A percentile compares a stretch with the other conserved stretches of the same genome.
phyloP scores from a whole-genome alignment of 2,113 vertebrate species.

The Pteruthius melanotis region DNA sequence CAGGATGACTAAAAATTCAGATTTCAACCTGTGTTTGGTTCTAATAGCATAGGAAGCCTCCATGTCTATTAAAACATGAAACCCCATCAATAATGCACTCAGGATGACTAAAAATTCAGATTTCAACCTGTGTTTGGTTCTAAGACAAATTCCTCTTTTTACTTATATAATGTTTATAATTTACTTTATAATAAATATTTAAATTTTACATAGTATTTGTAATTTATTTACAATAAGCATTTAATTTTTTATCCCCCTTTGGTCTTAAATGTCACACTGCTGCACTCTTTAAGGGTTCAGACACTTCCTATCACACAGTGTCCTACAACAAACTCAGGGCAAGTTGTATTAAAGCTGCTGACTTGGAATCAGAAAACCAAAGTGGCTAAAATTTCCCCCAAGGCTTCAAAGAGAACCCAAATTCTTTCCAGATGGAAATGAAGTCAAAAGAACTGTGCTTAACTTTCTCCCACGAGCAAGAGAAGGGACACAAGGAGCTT shows the following conservation, averaged over 20 bases:
- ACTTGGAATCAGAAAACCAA: neutral
- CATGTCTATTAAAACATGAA: slow-evolving; percentile 79
- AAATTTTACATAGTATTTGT: neutral
- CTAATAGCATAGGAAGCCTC: slow-evolving; percentile 83
- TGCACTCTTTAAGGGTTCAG: neutral
- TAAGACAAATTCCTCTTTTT: neutral
- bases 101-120: neutral
- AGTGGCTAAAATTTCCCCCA: neutral
- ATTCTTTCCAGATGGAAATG: neutral
- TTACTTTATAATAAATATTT: neutral
- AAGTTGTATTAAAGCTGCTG: neutral
- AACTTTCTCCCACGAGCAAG: neutral
- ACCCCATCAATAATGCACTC: neutral
- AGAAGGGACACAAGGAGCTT: neutral
- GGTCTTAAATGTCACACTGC: neutral
- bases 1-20: neutral
- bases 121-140: neutral
- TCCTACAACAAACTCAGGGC: neutral
- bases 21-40: neutral
- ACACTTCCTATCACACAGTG: accelerated
- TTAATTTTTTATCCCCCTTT: neutral
- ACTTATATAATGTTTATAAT: accelerated
- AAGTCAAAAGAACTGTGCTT: neutral
- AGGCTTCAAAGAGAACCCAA: neutral
- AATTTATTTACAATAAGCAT: neutral